These are phyloP conservation scores for Protobothrops mucrosquamatus DNA, from an alignment of 2,113 vertebrate genomes.

Conservation along the genomic window DNA sequence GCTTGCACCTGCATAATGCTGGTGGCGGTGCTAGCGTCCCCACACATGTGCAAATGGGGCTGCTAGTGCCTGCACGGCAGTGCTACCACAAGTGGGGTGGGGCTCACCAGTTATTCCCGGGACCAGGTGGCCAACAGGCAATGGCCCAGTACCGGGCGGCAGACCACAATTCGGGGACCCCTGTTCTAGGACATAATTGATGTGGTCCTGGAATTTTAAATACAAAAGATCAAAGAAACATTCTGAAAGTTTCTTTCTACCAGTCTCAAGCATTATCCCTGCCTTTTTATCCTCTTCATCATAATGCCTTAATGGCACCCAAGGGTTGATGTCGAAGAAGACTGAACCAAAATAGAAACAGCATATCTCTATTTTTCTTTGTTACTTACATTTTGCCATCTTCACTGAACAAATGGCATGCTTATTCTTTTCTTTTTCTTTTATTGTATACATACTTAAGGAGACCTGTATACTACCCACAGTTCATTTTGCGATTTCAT, in stretches of 20 bases:
- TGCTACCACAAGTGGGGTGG: too few relatives aligned
- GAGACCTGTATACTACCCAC: background rate
- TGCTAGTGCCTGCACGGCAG: too few relatives aligned
- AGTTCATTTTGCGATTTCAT: background rate
- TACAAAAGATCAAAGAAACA: background rate
- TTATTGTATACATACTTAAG: background rate
- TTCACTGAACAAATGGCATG: background rate
- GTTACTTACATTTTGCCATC: background rate
- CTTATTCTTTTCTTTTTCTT: background rate
- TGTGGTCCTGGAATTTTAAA: background rate
- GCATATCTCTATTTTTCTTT: background rate
- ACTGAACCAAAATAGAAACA: background rate
- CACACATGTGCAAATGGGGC: too few relatives aligned
- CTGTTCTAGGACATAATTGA: background rate
- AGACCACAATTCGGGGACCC: too few relatives aligned
- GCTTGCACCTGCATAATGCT: too few relatives aligned
- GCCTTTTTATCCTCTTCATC: background rate
- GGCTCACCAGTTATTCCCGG: too few relatives aligned
- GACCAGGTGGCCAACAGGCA: too few relatives aligned
- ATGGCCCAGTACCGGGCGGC: too few relatives aligned
- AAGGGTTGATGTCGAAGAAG: background rate
- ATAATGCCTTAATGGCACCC: background rate
- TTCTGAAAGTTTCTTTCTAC: background rate
- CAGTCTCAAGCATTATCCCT: background rate
- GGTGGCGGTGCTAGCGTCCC: too few relatives aligned